phyloP scores from a whole-genome alignment of 2,797 vertebrate genomes.

The Stomatorhinus walkeri region DNA sequence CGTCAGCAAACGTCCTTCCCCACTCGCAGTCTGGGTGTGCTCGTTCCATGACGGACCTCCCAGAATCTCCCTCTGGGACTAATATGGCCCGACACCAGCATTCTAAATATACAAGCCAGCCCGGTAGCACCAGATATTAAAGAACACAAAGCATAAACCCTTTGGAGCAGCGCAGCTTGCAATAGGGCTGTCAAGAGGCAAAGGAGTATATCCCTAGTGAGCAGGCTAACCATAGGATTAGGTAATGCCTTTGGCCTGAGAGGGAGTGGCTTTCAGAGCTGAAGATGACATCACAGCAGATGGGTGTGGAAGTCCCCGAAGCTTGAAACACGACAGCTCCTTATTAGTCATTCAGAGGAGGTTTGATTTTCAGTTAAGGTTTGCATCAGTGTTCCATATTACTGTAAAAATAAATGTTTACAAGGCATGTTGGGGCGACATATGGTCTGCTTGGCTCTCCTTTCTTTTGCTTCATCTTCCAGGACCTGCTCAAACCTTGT shows the following conservation, averaged over 20 bases:
- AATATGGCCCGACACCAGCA: not conserved
- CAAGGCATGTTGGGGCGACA: not conserved
- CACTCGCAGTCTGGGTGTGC: not conserved
- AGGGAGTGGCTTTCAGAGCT: not conserved
- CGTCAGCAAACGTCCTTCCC: constrained; percentile 30
- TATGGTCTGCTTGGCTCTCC: not conserved
- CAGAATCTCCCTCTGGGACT: not conserved
- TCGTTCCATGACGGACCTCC: not conserved
- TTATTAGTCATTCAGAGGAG: not conserved
- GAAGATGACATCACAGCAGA: not conserved
- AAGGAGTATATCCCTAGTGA: not conserved
- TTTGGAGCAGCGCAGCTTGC: not conserved
- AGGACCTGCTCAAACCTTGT: not conserved
- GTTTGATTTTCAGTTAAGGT: not conserved
- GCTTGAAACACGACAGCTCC: not conserved
- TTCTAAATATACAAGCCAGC: not conserved
- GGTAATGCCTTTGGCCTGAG: not conserved
- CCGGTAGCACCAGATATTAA: not conserved
- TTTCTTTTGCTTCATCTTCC: not conserved
- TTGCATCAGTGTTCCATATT: not conserved
- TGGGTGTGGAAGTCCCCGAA: not conserved
- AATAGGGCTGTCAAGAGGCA: not conserved
- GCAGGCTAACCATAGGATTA: not conserved
- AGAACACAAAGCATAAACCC: not conserved
- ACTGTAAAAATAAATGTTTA: not conserved